Evolutionary conservation across 53 echinoderm and acorn worm species (phyloP).

Genomic region (Zoroaster sp.): DNA sequence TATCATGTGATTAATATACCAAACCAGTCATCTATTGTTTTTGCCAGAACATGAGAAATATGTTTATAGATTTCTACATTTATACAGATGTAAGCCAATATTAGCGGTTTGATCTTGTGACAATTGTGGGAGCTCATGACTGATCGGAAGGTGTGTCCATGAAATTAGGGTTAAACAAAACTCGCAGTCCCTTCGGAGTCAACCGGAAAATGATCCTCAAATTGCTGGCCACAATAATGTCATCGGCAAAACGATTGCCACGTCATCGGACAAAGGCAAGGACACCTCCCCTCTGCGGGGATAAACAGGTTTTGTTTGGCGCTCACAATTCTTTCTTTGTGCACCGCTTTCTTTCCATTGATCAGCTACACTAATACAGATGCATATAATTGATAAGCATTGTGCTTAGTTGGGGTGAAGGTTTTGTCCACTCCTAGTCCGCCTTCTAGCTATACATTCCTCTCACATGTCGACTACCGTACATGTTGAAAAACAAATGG

Average conservation of each 20-base stretch:
- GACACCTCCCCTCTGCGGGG: slow-evolving; percentile 4
- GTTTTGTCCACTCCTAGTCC: neutral
- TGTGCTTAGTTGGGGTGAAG: neutral
- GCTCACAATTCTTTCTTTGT: slow-evolving; percentile 7
- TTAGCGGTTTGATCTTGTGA: neutral
- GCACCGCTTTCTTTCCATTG: slow-evolving; percentile 8
- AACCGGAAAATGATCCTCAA: neutral
- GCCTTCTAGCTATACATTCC: slow-evolving; percentile 31
- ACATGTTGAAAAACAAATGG: slow-evolving; percentile 17
- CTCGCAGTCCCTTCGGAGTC: neutral
- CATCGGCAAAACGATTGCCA: slow-evolving; percentile 8
- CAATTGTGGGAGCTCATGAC: neutral
- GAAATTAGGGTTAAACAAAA: neutral
- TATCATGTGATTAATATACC: too few species aligned
- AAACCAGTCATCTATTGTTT: too few species aligned
- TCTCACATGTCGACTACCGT: neutral
- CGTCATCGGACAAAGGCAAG: slow-evolving; percentile 17
- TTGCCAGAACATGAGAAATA: too few species aligned
- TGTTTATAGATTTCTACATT: too few species aligned
- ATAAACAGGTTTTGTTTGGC: slow-evolving; percentile 23
- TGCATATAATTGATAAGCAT: slow-evolving; percentile 1
- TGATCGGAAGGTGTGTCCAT: neutral
- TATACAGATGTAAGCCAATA: too few species aligned
- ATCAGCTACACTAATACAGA: neutral
- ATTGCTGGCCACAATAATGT: neutral